Percentiles rank a stretch among this genome's conserved stretches.
Conservation (phyloP, 2,797 vertebrate genomes). For the Sus cebifrons region DNA sequence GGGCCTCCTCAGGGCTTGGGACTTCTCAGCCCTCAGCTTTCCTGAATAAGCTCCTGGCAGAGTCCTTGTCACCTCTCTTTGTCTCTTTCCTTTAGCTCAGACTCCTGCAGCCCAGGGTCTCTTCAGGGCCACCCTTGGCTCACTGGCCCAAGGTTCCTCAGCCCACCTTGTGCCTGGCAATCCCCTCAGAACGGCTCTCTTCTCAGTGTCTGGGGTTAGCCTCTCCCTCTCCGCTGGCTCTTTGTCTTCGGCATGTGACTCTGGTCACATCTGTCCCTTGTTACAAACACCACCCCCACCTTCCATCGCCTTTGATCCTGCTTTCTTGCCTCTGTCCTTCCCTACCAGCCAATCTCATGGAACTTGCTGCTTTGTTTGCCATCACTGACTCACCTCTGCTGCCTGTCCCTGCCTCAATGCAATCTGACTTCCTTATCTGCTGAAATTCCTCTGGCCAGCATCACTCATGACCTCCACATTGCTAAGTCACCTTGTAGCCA, state of each 20-base stretch:
- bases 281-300: background rate
- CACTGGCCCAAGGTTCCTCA: accelerated
- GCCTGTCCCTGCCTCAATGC: background rate
- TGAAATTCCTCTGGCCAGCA: background rate
- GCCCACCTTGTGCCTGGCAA: accelerated
- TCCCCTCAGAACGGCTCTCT: background rate
- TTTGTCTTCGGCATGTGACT: background rate
- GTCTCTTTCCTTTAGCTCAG: background rate
- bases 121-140: background rate
- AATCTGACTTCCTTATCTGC: background rate
- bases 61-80: background rate
- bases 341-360: background rate
- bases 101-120: background rate
- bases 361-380: background rate
- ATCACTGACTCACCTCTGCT: background rate
- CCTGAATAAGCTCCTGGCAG: background rate
- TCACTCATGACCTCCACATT: background rate
- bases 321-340: background rate
- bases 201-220: background rate
- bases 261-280: background rate
- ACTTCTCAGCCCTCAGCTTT: background rate
- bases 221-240: too few species aligned
- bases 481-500: background rate
- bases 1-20: background rate
- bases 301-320: background rate